A percentile compares a stretch with the other conserved stretches of the same genome.
Evolutionary conservation across 2,888 invertebrate genomes (phyloP).

Genomic region (Furcula furcula): DNA sequence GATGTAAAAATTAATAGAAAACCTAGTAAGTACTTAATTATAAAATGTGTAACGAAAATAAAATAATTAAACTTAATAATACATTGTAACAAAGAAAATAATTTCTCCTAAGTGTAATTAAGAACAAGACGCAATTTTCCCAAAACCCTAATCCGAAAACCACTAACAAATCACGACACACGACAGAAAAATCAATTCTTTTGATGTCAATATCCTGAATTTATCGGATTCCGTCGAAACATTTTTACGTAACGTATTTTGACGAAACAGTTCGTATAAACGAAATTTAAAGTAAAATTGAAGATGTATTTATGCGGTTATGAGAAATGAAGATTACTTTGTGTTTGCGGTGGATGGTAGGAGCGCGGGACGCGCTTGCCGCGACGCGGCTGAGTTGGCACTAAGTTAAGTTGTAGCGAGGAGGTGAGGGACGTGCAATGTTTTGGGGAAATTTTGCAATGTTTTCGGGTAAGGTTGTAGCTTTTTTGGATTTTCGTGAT

Average conservation of each 20-base stretch:
- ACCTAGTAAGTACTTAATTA: no score
- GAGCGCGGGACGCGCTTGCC: conserved; percentile 60
- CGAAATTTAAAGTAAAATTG: conserved; percentile 8
- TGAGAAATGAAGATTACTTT: conserved; percentile 26
- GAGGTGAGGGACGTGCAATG: conserved; percentile 18
- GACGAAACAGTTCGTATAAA: conserved; percentile 27
- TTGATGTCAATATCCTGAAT: conserved; percentile 37
- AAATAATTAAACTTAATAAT: no score
- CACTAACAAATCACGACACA: conserved; percentile 42
- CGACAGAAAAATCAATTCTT: conserved; percentile 63
- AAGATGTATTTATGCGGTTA: conserved; percentile 11
- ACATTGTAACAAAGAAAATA: no score
- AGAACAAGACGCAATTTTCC: no score
- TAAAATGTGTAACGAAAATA: no score
- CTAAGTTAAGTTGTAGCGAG: no score
- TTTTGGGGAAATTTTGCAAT: conserved; percentile 22
- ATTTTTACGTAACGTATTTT: background rate
- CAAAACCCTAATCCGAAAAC: conserved; percentile 32
- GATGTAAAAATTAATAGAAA: no score
- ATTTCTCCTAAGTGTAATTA: no score
- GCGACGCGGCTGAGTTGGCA: conserved; percentile 61
- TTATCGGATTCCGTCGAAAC: background rate
- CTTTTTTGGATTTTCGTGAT: no score
- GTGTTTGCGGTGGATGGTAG: conserved; percentile 32
- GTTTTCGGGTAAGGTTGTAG: conserved; percentile 35